phyloP scores from a whole-genome alignment of 2,797 vertebrate genomes.

The Coendou prehensilis region DNA sequence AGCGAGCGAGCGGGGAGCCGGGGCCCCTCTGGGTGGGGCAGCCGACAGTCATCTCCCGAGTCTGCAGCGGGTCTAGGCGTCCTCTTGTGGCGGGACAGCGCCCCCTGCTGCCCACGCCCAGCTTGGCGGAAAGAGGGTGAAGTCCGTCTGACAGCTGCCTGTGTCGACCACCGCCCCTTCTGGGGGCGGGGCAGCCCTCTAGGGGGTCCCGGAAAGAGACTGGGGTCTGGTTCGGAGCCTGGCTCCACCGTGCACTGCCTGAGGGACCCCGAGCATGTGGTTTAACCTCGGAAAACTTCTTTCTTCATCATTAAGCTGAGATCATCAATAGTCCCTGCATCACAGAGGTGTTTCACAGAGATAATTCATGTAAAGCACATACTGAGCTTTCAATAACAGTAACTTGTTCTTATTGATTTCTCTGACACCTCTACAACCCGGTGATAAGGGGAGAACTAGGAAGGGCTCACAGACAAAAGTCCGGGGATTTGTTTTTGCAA shows the following conservation, averaged over 20 bases:
- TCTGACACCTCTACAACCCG: constrained; percentile 54
- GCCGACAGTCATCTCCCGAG: background rate
- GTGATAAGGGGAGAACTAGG: constrained; percentile 41
- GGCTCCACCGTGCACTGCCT: background rate
- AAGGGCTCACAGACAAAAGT: constrained; percentile 59
- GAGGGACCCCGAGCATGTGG: background rate
- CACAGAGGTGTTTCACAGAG: constrained; percentile 31
- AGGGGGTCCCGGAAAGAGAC: background rate
- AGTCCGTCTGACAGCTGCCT: background rate
- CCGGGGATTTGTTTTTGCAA: constrained; percentile 70
- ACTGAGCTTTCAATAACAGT: constrained; percentile 58
- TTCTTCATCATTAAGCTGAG: constrained; percentile 42
- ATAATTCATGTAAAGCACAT: constrained; percentile 69
- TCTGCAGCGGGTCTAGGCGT: too few species aligned
- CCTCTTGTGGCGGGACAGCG: constrained; percentile 79
- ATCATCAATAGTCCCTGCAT: background rate
- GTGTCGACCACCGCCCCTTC: background rate
- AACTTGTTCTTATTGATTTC: constrained; percentile 59
- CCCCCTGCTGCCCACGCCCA: constrained; percentile 86
- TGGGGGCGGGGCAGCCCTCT: background rate
- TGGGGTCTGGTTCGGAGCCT: background rate
- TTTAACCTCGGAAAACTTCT: constrained; percentile 33
- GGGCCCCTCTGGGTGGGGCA: accelerated
- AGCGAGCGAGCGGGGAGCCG: background rate
- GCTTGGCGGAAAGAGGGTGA: background rate